phyloP scores from a whole-genome alignment of 2,888 invertebrate genomes.

The Aplocera efformata region DNA sequence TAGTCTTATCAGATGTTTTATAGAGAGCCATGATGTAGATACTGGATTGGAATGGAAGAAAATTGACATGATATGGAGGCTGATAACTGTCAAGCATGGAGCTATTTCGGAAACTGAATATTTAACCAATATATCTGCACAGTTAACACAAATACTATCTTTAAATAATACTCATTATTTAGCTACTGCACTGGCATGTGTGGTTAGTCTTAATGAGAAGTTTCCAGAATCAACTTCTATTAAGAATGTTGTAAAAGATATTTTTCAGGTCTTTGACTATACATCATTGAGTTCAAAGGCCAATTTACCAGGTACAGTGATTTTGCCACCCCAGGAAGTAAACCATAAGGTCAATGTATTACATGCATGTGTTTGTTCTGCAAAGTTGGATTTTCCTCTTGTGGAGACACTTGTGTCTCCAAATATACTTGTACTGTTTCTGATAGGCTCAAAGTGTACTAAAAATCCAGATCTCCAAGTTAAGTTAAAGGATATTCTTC shows the following conservation, averaged over 20 bases:
- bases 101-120: conserved; percentile 67
- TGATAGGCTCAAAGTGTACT: conserved; percentile 56
- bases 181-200: conserved; percentile 78
- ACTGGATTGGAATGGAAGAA: conserved; percentile 83
- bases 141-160: conserved; percentile 72
- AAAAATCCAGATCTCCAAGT: conserved; percentile 47
- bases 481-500: conserved; percentile 57
- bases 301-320: conserved; percentile 56
- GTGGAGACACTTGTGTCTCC: conserved; percentile 53
- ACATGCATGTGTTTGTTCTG: conserved; percentile 52
- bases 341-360: conserved; percentile 56
- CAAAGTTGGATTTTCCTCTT: conserved; percentile 52
- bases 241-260: conserved; percentile 41
- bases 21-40: conserved; percentile 78
- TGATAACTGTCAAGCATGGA: conserved; percentile 81
- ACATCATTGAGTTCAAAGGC: conserved; percentile 35
- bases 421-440: conserved; percentile 65
- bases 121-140: conserved; percentile 73
- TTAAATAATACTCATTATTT: conserved; percentile 64
- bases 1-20: conserved; percentile 83
- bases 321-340: conserved; percentile 58
- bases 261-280: conserved; percentile 51
- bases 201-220: conserved; percentile 71
- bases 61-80: conserved; percentile 83
- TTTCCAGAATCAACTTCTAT: conserved; percentile 63